These are phyloP conservation scores for Globodera rostochiensis DNA, from an alignment of 1,140 invertebrate species.

Conservation along the genomic window DNA sequence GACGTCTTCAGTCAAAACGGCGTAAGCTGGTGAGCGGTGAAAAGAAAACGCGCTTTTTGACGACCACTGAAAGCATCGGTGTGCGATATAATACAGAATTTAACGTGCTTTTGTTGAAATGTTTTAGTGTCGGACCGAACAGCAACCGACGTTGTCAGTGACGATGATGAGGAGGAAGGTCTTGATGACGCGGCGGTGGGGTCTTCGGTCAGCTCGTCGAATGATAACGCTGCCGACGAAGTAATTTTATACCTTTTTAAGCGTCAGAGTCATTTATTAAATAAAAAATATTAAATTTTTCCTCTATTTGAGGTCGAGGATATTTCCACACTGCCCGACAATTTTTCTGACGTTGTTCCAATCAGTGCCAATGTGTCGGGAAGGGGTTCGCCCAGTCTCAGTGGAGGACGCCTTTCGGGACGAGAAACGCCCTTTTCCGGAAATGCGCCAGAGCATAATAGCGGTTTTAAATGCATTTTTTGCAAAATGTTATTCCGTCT, in stretches of 20 bases:
- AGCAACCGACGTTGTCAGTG: constrained; percentile 53
- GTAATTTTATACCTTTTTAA: neutral
- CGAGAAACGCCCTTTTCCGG: constrained; percentile 86
- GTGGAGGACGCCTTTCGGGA: constrained; percentile 75
- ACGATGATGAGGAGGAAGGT: constrained; percentile 57
- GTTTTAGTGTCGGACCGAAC: constrained; percentile 57
- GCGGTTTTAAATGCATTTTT: constrained; percentile 11
- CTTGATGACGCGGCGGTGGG: constrained; percentile 36
- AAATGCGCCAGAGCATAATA: constrained; percentile 40
- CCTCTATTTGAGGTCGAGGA: constrained; percentile 75
- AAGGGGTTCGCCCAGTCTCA: constrained; percentile 77
- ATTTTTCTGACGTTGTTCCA: constrained; percentile 91
- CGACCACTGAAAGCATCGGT: constrained; percentile 55
- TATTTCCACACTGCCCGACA: constrained; percentile 62
- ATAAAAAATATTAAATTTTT: constrained; percentile 15
- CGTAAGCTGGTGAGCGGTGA: constrained; percentile 42
- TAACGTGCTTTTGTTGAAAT: neutral
- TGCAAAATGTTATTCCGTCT: constrained; percentile 14
- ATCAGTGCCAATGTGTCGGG: constrained; percentile 83
- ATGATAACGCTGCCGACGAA: constrained; percentile 40
- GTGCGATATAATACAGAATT: neutral
- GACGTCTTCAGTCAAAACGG: constrained; percentile 31
- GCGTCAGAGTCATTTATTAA: neutral
- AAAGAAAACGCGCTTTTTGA: constrained; percentile 59
- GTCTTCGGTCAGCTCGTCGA: constrained; percentile 41